Conservation (phyloP, 2,888 invertebrate species). For the Cryptocheilus praepositus region DNA sequence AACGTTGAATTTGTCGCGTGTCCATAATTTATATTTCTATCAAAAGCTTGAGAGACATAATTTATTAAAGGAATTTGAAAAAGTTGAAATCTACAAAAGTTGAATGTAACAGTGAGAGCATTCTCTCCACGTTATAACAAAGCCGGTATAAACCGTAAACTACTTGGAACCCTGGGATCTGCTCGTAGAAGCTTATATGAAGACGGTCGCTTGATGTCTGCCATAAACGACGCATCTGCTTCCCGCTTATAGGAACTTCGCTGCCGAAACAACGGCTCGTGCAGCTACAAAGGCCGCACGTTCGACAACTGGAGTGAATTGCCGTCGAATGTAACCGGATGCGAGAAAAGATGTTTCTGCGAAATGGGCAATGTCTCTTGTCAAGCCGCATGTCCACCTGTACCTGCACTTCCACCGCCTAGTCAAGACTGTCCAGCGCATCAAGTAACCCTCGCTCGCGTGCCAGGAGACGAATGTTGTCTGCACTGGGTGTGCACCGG, state of each 20-base stretch:
- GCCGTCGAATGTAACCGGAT: slow-evolving; percentile 87
- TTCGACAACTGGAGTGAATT: slow-evolving; percentile 87
- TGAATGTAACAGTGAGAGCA: too few relatives aligned
- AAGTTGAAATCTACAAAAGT: too few relatives aligned
- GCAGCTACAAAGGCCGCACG: slow-evolving; percentile 81
- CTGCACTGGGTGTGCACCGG: slow-evolving; percentile 82
- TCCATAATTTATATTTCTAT: too few relatives aligned
- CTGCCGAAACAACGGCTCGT: slow-evolving; percentile 89
- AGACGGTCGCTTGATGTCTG: too few relatives aligned
- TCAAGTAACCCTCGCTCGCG: slow-evolving; percentile 80
- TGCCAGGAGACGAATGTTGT: slow-evolving; percentile 89
- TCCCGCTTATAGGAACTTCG: slow-evolving; percentile 78
- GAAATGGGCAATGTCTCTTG: slow-evolving; percentile 92
- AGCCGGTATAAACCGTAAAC: too few relatives aligned
- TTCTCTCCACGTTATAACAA: too few relatives aligned
- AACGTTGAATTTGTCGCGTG: too few relatives aligned
- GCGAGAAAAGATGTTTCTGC: slow-evolving; percentile 90
- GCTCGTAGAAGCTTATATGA: too few relatives aligned
- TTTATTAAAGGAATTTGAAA: too few relatives aligned
- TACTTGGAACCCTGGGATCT: too few relatives aligned
- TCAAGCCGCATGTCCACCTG: slow-evolving; percentile 86
- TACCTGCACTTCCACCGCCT: slow-evolving; percentile 85
- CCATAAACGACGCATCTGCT: not conserved
- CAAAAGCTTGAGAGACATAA: too few relatives aligned
- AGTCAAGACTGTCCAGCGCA: slow-evolving; percentile 83